A percentile compares a stretch with the other conserved stretches of the same genome.
Conservation (phyloP, 2,113 vertebrate genomes). For the Triplophysa rosa region DNA sequence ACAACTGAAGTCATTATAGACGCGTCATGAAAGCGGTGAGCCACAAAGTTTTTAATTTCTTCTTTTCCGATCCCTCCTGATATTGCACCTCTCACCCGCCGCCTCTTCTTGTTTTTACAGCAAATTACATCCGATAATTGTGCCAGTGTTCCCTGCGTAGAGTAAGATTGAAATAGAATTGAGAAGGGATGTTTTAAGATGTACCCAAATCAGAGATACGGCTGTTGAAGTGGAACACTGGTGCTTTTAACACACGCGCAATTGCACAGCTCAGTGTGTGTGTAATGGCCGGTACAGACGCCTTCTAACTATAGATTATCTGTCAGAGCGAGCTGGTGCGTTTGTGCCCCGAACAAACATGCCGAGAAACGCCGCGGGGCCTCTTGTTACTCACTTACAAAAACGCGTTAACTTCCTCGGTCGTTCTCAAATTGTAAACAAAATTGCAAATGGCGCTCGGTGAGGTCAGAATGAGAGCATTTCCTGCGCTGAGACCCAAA, state of each 20-base stretch:
- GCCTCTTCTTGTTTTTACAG: constrained; percentile 35
- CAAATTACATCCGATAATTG: constrained; percentile 40
- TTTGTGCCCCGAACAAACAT: constrained; percentile 10
- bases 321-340: constrained; percentile 27
- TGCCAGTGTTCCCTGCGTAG: constrained; percentile 9
- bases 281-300: background rate
- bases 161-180: constrained; percentile 36
- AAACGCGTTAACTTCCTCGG: constrained; percentile 3
- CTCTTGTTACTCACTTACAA: constrained; percentile 1
- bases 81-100: constrained; percentile 18
- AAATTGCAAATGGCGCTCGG: constrained; percentile 15
- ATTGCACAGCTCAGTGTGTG: background rate
- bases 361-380: background rate
- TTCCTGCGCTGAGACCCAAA: constrained; percentile 35
- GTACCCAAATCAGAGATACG: constrained; percentile 21
- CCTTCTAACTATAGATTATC: constrained; percentile 40
- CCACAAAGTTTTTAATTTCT: constrained; percentile 23
- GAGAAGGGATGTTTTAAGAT: constrained; percentile 31
- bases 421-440: constrained; percentile 20
- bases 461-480: constrained; percentile 36
- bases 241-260: constrained; percentile 7
- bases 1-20: background rate
- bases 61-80: background rate
- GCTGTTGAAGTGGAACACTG: constrained; percentile 21
- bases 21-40: constrained; percentile 23